Evolutionary conservation across 2,113 vertebrate species (phyloP), one percentile per base, ranked within the genome.

Genomic region (Lepisosteus oculatus): DNA sequence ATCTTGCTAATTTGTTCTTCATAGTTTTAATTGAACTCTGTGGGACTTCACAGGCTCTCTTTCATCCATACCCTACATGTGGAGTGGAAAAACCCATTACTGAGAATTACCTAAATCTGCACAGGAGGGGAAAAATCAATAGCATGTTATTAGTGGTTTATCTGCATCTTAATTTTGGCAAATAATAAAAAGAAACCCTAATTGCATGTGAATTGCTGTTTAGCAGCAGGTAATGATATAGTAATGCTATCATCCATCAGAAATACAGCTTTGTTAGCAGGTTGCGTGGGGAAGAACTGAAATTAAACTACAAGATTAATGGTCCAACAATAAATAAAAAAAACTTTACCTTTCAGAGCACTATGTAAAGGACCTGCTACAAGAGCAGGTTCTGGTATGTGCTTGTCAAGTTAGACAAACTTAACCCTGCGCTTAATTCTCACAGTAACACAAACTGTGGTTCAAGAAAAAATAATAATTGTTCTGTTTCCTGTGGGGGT

Each of bases 181-280:
- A 3, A 75, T 55, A 17, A 45, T 56, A 68, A 45, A 44, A 14
- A 55, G 56, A 55, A 76, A 66, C 55, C 15, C 45, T 70, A 61
- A 76, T 61, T 77, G 74, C 54, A 51, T 68, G 69, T 55, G 67
- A 67, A 80, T 76, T 68, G 74, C 45, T 76, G 73, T 80, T 65
- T 69, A 65, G 55, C 68, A 68, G 71, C 76, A 76, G 62, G 72
- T 77, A 72, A 75, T 72, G 61, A 68, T 61, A 65, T 71, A 42
- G 55, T 47, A 62, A 74, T 77, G 67, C 66, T n/a, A 63, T 65
- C 55, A 72, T 74, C 63, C 68, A 70, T 65, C 69, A 76, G 42
- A 51, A 63, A 6, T 41, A 13, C 57, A 51, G 73, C 44, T 81
- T 70, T 66, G 65, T 68, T 66, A 59, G 63, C 59, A 61, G 74